Evolutionary conservation across 2,113 vertebrate genomes (phyloP).

Genomic region (Callipepla californica): DNA sequence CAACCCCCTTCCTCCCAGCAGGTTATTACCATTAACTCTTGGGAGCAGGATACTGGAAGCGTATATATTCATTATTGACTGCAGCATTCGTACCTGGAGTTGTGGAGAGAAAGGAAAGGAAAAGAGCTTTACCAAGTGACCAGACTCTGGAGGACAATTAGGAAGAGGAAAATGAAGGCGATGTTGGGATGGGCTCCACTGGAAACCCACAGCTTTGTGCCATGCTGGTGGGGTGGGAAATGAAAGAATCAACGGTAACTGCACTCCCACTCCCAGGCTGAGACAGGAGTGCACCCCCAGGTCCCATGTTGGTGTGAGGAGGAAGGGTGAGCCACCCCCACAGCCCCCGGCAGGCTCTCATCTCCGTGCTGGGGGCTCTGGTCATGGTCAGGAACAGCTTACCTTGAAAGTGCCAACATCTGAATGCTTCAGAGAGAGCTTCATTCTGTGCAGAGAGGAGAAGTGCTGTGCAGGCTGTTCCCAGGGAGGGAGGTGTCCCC

Average conservation of each 20-base stretch:
- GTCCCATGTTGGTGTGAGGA: fast-evolving
- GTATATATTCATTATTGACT: conserved; percentile 63
- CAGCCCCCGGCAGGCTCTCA: neutral
- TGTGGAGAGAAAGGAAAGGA: fast-evolving
- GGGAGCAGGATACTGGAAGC: conserved; percentile 46
- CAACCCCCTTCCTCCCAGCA: neutral
- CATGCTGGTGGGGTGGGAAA: fast-evolving
- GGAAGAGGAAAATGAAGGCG: fast-evolving
- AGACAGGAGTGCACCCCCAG: neutral
- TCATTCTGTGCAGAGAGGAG: conserved; percentile 40
- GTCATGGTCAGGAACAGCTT: neutral
- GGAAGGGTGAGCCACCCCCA: neutral
- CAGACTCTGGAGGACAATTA: neutral
- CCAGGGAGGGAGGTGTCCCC: fast-evolving
- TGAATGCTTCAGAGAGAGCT: conserved; percentile 71
- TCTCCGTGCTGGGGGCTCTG: neutral
- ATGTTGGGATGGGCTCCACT: neutral
- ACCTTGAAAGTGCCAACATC: conserved; percentile 72
- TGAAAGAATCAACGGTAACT: neutral
- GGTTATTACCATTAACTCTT: conserved; percentile 67
- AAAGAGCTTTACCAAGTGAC: neutral
- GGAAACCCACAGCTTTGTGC: neutral
- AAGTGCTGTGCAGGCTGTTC: neutral
- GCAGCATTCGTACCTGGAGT: conserved; percentile 66
- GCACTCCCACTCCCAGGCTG: neutral